phyloP scores from a whole-genome alignment of 1,140 invertebrate species.

The Zaprionus inermis region DNA sequence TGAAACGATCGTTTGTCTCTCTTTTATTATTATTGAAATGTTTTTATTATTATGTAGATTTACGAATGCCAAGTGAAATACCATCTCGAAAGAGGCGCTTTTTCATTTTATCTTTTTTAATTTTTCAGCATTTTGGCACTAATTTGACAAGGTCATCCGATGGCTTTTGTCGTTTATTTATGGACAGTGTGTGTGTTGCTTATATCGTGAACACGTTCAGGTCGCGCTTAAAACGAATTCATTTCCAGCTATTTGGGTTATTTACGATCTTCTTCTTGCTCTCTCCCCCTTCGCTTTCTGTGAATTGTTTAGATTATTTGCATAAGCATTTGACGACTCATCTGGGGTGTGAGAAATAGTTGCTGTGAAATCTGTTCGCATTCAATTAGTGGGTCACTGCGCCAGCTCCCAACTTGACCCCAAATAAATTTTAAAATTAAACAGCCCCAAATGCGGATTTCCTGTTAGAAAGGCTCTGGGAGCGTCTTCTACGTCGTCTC shows the following conservation, averaged over 20 bases:
- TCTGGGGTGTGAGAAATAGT: slow-evolving; percentile 65
- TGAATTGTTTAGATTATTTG: slow-evolving; percentile 54
- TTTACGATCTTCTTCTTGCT: slow-evolving; percentile 15
- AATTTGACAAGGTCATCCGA: slow-evolving; percentile 72
- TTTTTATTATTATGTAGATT: slow-evolving; percentile 52
- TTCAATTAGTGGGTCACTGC: slow-evolving; percentile 72
- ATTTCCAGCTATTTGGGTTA: slow-evolving; percentile 37
- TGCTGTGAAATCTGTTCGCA: slow-evolving; percentile 75
- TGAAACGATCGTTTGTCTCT: slow-evolving; percentile 47
- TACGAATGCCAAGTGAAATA: slow-evolving; percentile 37
- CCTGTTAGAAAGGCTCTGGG: slow-evolving; percentile 78
- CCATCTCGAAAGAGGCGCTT: slow-evolving; percentile 21
- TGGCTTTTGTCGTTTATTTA: slow-evolving; percentile 31
- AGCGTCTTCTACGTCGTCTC: slow-evolving; percentile 28
- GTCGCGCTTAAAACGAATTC: slow-evolving; percentile 26
- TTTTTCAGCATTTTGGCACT: slow-evolving; percentile 67
- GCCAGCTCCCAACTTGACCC: slow-evolving; percentile 56
- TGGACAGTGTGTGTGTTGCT: background rate
- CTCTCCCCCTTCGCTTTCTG: background rate
- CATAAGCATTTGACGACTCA: slow-evolving; percentile 67
- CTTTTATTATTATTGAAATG: slow-evolving; percentile 39
- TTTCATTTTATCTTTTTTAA: slow-evolving; percentile 48
- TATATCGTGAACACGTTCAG: slow-evolving; percentile 40
- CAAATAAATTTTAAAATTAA: slow-evolving; percentile 40
- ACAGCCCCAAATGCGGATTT: slow-evolving; percentile 59